Percentiles rank a stretch among this genome's conserved stretches.
phyloP scores from a whole-genome alignment of 2,888 invertebrate genomes.

The Pseudococcus longispinus region DNA sequence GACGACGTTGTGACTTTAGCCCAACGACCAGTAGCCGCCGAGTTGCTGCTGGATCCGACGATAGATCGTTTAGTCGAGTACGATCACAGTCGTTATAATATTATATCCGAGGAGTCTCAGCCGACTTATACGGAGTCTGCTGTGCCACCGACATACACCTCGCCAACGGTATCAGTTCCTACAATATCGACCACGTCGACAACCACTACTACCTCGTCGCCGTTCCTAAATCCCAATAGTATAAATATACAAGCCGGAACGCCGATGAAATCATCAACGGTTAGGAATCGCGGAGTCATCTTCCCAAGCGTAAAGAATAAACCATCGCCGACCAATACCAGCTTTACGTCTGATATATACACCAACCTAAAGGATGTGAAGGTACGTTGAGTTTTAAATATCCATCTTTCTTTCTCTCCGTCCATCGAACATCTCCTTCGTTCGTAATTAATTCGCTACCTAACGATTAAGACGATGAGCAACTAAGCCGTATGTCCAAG shows the following conservation, averaged over 20 bases:
- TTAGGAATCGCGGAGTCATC: conserved; percentile 82
- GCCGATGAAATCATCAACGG: conserved; percentile 60
- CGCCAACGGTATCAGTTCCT: conserved; percentile 62
- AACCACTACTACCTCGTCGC: conserved; percentile 57
- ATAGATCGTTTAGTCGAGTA: conserved; percentile 81
- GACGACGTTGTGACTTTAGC: conserved; percentile 81
- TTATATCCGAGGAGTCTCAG: conserved; percentile 50
- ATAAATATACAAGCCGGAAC: conserved; percentile 57
- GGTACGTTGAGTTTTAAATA: conserved; percentile 67
- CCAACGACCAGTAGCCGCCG: conserved; percentile 77
- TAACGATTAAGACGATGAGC: background rate
- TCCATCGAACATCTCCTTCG: background rate
- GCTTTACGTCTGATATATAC: conserved; percentile 77
- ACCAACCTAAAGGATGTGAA: conserved; percentile 82
- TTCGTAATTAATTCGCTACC: conserved; percentile 14
- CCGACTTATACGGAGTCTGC: conserved; percentile 61
- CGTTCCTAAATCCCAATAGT: conserved; percentile 55
- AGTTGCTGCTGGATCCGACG: conserved; percentile 77
- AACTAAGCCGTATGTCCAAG: background rate
- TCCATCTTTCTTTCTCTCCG: background rate
- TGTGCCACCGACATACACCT: conserved; percentile 63
- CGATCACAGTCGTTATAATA: conserved; percentile 72
- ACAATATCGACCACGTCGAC: conserved; percentile 60
- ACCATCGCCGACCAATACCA: conserved; percentile 82
- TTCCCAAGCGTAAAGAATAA: conserved; percentile 92